Percentiles rank a stretch among this genome's conserved stretches.
Evolutionary conservation across 2,888 invertebrate species (phyloP).

Genomic region (Steromphala cineraria): DNA sequence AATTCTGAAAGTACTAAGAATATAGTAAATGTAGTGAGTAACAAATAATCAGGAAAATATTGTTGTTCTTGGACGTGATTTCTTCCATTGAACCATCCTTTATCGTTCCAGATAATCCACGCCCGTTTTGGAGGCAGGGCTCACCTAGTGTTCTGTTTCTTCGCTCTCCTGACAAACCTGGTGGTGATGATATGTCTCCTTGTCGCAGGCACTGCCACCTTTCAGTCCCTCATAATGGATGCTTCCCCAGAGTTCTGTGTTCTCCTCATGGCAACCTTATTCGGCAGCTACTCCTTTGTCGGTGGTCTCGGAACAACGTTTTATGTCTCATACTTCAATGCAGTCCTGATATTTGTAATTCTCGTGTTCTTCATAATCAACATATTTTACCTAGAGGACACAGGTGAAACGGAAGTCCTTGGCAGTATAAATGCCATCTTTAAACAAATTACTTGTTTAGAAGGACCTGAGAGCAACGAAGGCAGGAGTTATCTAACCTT

Average conservation of each 20-base stretch:
- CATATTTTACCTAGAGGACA: conserved; percentile 47
- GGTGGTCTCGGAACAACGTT: conserved; percentile 70
- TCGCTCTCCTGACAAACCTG: conserved; percentile 65
- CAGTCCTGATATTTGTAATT: conserved; percentile 56
- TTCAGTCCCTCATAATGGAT: conserved; percentile 56
- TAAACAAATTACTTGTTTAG: conserved; percentile 46
- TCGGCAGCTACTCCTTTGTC: conserved; percentile 65
- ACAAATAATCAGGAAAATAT: too few species aligned
- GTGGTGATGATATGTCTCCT: conserved; percentile 61
- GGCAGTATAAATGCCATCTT: conserved; percentile 53
- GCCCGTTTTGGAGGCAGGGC: conserved; percentile 62
- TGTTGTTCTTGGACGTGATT: too few species aligned
- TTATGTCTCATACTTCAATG: conserved; percentile 71
- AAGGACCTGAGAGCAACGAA: conserved; percentile 54
- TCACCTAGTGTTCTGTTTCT: conserved; percentile 61
- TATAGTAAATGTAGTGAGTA: too few species aligned
- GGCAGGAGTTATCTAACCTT: conserved; percentile 60
- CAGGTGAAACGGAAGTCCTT: conserved; percentile 33
- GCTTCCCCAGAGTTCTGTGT: conserved; percentile 65
- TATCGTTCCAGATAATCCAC: conserved; percentile 52
- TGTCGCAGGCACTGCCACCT: conserved; percentile 57
- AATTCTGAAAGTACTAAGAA: too few species aligned
- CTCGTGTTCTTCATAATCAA: conserved; percentile 56
- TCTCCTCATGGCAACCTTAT: conserved; percentile 62
- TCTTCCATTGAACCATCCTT: too few species aligned